These are phyloP conservation scores for Colinus virginianus DNA, from an alignment of 2,113 vertebrate species.

Conservation along the genomic window DNA sequence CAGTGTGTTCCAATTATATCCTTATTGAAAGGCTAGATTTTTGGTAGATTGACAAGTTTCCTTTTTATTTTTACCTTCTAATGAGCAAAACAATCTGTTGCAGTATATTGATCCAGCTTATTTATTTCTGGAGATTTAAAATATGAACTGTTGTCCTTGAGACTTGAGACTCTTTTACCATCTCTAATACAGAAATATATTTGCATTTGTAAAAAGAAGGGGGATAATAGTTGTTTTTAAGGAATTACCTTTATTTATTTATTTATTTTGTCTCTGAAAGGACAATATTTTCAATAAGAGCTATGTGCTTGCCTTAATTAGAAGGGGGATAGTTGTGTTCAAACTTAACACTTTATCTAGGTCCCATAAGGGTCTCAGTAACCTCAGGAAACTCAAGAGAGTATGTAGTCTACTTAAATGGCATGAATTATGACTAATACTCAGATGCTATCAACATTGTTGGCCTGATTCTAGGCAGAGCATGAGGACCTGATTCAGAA, in stretches of 20 bases:
- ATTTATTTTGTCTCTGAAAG: not conserved
- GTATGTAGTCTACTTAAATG: not conserved
- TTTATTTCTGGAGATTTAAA: slow-evolving; percentile 59
- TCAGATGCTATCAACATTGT: not conserved
- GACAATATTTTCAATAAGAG: not conserved
- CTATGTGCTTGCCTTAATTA: not conserved
- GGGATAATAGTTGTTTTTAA: not conserved
- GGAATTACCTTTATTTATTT: not conserved
- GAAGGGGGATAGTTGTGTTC: not conserved
- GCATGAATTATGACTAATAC: not conserved
- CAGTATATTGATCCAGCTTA: slow-evolving; percentile 62
- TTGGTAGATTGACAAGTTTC: slow-evolving; percentile 70
- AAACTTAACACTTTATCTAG: not conserved
- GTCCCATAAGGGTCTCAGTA: not conserved
- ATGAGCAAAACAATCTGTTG: slow-evolving; percentile 72
- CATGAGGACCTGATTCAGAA: not conserved
- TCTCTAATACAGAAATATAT: not conserved
- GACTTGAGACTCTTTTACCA: not conserved
- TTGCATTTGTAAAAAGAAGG: not conserved
- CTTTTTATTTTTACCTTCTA: slow-evolving; percentile 69
- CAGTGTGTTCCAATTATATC: slow-evolving; percentile 69
- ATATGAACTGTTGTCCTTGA: not conserved
- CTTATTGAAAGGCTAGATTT: slow-evolving; percentile 64
- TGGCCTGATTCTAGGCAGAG: not conserved
- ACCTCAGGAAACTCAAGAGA: not conserved